Evolutionary conservation across 2,113 vertebrate genomes (phyloP), one percentile per base, ranked within the genome.

Genomic region (Cricetomys ansorgei): DNA sequence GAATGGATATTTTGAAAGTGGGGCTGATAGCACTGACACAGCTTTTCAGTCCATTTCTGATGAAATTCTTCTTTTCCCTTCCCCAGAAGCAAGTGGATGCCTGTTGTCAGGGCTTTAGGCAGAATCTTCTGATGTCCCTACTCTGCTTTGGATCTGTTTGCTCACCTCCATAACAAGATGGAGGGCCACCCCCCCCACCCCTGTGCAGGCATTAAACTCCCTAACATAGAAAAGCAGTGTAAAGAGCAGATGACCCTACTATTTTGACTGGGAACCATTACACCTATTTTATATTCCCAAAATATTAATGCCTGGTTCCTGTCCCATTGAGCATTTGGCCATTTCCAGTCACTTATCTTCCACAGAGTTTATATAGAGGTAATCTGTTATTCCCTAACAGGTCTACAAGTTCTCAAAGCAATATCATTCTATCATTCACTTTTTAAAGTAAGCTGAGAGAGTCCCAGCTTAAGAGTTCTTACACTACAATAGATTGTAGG

Each of bases 401-500:
- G 50, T 57, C 3, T 25, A 23, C 62, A 62, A 67, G 93, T 79
- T 69, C 34, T 86, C 73, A 90, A 90, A 89, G 7, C 7, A 85
- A 17, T 73, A 40, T 92, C 48, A 90, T 80, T 94, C 9, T 57
- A 45, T 90, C 76, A 81, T 72, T 94, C 19, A 43, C 21, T 59
- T 88, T 94, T 64, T 73, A 75, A 62, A 94, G 31, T 43, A 57
- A 95, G 34, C 53, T 77, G 10, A 23, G 27, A 92, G 89, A 88
- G n/a, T 3, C 23, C 27, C 19, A 34, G 11, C 77, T 21, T 45
- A 45, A 84, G 76, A 50, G 17, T 77, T 88, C 37, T 81, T 92
- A 23, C 0, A 62, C 31, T 86, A 4, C 2, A 40, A 12, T 77
- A 86, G 7, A 57, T 91, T 50, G 16, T 4, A 43, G 27, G 9